Base-by-base conservation (phyloP, 2,113 vertebrate genomes). In the Alligator mississippiensis region DNA sequence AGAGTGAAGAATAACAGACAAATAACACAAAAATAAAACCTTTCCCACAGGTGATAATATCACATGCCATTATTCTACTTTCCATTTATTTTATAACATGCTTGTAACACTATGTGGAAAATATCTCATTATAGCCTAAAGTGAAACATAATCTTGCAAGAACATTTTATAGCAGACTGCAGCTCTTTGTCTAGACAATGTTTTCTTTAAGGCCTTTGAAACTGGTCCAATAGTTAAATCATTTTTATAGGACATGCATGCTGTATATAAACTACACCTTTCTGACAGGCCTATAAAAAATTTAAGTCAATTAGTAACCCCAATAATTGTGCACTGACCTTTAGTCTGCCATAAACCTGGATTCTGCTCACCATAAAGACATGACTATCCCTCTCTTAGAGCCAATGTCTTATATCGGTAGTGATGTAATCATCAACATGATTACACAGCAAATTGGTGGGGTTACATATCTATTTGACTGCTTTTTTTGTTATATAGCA, bases 241-340 rank as follows among this genome's bases (percentile, higher is more conserved):
- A 95, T 68, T 96, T 97, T 96, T 96, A 92, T 72, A 89, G 94
- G 59, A 54, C 12, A 5, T n/a, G 3, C 2, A 81, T 70, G 34
- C 30, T 21, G 3, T 89, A 92, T 13, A 94, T 77, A 64, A 30
- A 68, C 57, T 93, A 70, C 16, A 94, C 77, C 21, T 84, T 96
- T 95, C 81, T 96, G 83, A 93, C 89, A 93, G 76, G 87, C n/a
- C 58, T 85, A 92, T 96, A 95, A 97, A 98, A 97, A 95, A 90
- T 97, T 95, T 76, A 96, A 96, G 91, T 95, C 93, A 96, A 91
- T 97, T 97, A 97, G 75, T 95, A 97, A 97, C 84, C 80, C 82
- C 54, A 95, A 75, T 96, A 96, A 97, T 94, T 96, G 59, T 66
- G 79, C 10, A 38, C 27, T 92, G 89, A 97, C 91, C 81, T 96